Evolutionary conservation across 2,113 vertebrate genomes (phyloP).

Genomic region (Axis porcinus): DNA sequence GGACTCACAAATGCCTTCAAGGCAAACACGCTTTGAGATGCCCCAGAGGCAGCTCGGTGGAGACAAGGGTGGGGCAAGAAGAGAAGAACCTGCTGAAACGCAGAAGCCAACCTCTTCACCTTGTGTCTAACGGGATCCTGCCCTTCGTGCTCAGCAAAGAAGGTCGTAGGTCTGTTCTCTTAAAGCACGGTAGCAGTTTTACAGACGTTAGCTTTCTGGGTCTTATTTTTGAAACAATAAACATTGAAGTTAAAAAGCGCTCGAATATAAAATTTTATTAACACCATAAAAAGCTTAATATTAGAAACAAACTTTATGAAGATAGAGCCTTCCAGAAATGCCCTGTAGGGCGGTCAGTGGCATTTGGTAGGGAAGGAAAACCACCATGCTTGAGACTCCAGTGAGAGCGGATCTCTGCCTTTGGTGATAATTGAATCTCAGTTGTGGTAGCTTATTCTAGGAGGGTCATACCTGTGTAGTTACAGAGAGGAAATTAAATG

Average conservation of each 20-base stretch:
- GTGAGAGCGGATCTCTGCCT: not conserved
- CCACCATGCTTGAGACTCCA: not conserved
- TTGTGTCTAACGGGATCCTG: not conserved
- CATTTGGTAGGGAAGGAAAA: not conserved
- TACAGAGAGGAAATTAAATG: slow-evolving; percentile 81
- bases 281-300: not conserved
- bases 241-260: not conserved
- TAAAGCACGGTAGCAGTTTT: not conserved
- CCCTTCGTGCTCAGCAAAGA: not conserved
- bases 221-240: slow-evolving; percentile 3
- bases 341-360: not conserved
- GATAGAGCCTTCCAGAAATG: not conserved
- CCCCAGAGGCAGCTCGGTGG: not conserved
- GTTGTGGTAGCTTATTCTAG: slow-evolving; percentile 67
- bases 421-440: slow-evolving; percentile 57
- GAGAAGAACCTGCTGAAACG: too few species aligned
- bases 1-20: not conserved
- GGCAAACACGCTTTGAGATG: not conserved
- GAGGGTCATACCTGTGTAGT: slow-evolving; percentile 59
- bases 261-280: not conserved
- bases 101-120: not conserved
- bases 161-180: not conserved
- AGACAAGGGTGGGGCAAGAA: accelerated
- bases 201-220: not conserved
- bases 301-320: not conserved